Base-by-base conservation (phyloP, 2,888 invertebrate genomes). In the Scotopteryx bipunctaria region DNA sequence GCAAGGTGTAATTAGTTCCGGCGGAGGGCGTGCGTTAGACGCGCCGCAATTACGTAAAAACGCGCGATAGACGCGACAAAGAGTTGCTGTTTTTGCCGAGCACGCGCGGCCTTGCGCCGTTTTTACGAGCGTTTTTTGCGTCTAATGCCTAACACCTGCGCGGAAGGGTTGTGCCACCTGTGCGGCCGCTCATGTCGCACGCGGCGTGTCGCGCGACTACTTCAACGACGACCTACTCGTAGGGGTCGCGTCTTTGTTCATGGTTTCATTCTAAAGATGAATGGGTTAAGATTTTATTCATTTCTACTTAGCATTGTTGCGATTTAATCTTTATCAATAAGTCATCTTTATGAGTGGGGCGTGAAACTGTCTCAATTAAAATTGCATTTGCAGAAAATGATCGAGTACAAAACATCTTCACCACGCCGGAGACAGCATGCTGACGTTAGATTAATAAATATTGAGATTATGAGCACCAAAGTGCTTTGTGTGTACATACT, bases 1-100 rank as follows among this genome's bases (percentile, higher is more conserved):
- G 9, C 36, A 37, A 76, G 69, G 67, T 61, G 52, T 73, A 73
- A 78, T 79, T 80, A 66, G 79, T 81, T 76, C 75, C 76, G 72
- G 67, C 46, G 45, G 61, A 59, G 67, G 76, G 76, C 11, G 73
- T 63, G 76, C 78, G 76, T 77, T 78, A 78, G 78, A 77, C 64
- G 61, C 59, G 64, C 56, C 68, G 53, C 75, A 76, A 75, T 73
- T 69, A 59, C 29, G 40, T 44, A 33, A 33, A 31, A 19, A 33
- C 67, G 43, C 50, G 65, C 70, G 71, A 70, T 73, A 76, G 73
- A 70, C 59, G 71, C 74, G 76, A 70, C 71, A 73, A 81, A 78
- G 78, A 78, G 79, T 78, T 73, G 71, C 52, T 59, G 69, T 78
- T 76, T 76, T 61, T 55, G 50, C 50, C 54, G 57, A 58, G 63